phyloP scores from a whole-genome alignment of 1,140 invertebrate genomes.

The Maniola jurtina region DNA sequence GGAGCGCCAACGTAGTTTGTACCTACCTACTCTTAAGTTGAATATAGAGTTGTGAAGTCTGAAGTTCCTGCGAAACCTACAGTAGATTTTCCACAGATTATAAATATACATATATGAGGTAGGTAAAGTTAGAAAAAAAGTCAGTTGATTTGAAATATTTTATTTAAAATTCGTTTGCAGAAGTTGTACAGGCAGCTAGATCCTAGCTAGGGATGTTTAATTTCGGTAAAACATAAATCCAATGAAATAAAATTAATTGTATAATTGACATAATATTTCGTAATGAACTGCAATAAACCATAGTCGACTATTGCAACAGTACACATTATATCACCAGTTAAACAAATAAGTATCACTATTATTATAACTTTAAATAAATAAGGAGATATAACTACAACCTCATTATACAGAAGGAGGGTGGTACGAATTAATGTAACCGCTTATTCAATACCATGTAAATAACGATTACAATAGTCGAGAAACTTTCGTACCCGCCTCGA shows the following conservation, averaged over 20 bases:
- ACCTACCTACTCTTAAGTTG: too few species aligned
- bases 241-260: constrained; percentile 45
- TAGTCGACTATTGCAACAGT: constrained; percentile 47
- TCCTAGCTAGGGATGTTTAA: constrained; percentile 47
- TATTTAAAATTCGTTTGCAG: constrained; percentile 71
- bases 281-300: constrained; percentile 43
- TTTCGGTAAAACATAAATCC: constrained; percentile 57
- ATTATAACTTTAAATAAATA: constrained; percentile 76
- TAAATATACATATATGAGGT: not conserved
- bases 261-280: constrained; percentile 49
- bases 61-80: too few species aligned
- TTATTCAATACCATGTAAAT: constrained; percentile 38
- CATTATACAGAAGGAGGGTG: constrained; percentile 61
- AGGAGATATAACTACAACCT: constrained; percentile 72
- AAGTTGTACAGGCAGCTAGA: constrained; percentile 64
- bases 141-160: constrained; percentile 63
- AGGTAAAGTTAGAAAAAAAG: constrained; percentile 13
- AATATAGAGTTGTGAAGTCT: too few species aligned
- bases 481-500: constrained; percentile 70
- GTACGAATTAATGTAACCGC: constrained; percentile 73
- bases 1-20: too few species aligned
- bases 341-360: constrained; percentile 64
- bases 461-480: constrained; percentile 54
- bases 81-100: too few species aligned
- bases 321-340: constrained; percentile 50